phyloP scores from a whole-genome alignment of 2,888 invertebrate species.

The Dicyrtoma fusca region DNA sequence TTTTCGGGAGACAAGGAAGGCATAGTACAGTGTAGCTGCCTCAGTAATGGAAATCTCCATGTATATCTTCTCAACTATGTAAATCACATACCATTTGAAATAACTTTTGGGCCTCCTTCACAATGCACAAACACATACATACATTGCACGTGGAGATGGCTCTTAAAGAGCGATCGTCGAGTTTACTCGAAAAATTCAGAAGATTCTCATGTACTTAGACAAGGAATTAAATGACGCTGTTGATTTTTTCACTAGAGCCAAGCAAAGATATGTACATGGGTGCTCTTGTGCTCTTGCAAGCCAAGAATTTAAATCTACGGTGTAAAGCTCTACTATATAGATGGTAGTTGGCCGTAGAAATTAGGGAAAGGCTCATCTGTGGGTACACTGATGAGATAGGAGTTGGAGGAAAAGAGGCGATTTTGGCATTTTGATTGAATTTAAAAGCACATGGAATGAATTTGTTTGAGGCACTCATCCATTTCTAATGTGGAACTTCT shows the following conservation, averaged over 20 bases:
- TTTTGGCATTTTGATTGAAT: constrained; percentile 37
- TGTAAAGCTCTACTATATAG: too few relatives aligned
- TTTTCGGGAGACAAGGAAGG: too few relatives aligned
- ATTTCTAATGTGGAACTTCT: constrained; percentile 39
- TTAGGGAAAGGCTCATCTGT: too few relatives aligned
- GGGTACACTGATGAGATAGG: too few relatives aligned
- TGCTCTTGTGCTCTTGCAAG: background rate
- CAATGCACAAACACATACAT: too few relatives aligned
- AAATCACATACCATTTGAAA: constrained; percentile 8
- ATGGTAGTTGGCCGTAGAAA: background rate
- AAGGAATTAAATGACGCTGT: constrained; percentile 10
- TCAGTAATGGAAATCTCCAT: too few relatives aligned
- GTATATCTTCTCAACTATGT: too few relatives aligned
- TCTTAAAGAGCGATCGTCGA: background rate
- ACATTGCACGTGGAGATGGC: constrained; percentile 21
- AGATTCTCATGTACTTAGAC: background rate
- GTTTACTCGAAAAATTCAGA: too few relatives aligned
- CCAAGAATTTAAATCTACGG: background rate
- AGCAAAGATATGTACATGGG: too few relatives aligned
- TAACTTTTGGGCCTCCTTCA: too few relatives aligned
- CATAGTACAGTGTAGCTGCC: too few relatives aligned
- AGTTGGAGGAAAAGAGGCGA: constrained; percentile 9
- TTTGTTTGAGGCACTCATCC: constrained; percentile 42
- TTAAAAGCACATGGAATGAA: constrained; percentile 42
- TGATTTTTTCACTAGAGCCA: background rate